Base-by-base conservation (phyloP, 1,140 invertebrate species). In the Drosophila mayri region DNA sequence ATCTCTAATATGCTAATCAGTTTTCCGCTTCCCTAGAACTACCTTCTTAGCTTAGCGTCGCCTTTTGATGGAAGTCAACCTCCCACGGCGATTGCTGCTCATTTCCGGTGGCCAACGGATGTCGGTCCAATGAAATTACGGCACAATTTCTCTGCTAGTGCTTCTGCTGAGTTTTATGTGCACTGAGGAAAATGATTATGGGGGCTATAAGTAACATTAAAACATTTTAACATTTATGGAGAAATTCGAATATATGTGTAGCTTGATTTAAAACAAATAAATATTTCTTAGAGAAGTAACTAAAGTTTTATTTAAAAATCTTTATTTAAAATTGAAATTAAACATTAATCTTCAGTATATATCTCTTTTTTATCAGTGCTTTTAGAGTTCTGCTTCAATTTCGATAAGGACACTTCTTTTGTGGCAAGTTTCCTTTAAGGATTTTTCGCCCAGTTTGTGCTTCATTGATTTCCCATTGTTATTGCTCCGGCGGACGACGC, bases 401-500 rank as follows among this genome's bases (percentile, higher is more conserved):
- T 66, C 44, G 46, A 41, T 54, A 50, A 71, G 66, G 35, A 59
- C 38, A 55, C 30, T 65, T 44, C 30, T 35, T 49, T 68, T 68
- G 55, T 79, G 49, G 55, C 40, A 63, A 76, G 43, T 66, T 66
- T 76, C 66, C 84, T 57, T 50, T 66, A 66, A 66, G 74, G 61
- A 81, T 60, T 86, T 83, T 52, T 57, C 32, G 61, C 43, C 52
- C 40, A 54, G 40, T 25, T 64, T 62, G 41, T 66, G 75, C 65
- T 62, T 58, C 83, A 86, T 83, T 83, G 82, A 83, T 76, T 87
- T 72, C 66, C 54, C 41, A 88, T 86, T 83, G 65, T 71, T 71
- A 72, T 72, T 70, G 52, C 52, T 49, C 12, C 32, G 67, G 32
- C 50, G 11, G 25, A 35, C 22, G 49, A 40, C 18, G 50, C 30